These are phyloP conservation scores for Melierax canorus DNA, from an alignment of 2,113 vertebrate species.

Conservation along the genomic window DNA sequence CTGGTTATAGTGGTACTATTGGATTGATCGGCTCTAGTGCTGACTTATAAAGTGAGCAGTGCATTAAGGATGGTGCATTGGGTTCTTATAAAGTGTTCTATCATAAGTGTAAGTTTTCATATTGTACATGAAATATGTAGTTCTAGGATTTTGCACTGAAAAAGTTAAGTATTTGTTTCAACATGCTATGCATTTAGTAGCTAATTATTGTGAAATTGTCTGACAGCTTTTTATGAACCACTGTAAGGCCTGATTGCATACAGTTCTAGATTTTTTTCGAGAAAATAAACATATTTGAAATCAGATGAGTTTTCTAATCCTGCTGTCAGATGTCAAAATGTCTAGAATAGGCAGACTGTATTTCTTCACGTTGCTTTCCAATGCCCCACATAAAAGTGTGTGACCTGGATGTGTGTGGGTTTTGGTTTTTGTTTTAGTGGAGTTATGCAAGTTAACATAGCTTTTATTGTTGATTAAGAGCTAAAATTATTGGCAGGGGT, in stretches of 20 bases:
- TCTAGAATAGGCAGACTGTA: background rate
- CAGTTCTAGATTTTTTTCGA: background rate
- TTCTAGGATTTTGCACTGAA: background rate
- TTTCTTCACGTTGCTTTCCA: background rate
- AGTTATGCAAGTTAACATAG: constrained; percentile 46
- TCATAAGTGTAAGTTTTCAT: background rate
- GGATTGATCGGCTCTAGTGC: background rate
- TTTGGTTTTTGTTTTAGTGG: background rate
- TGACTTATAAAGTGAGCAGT: background rate
- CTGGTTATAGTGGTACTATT: background rate
- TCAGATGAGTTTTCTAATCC: background rate
- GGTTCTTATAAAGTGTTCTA: background rate
- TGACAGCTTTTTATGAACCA: background rate
- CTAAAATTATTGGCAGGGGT: background rate
- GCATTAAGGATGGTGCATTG: background rate
- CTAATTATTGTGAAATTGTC: background rate
- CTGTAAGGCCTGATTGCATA: background rate
- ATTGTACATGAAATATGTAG: background rate
- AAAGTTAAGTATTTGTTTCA: background rate
- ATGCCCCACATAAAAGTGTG: background rate
- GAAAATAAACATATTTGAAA: background rate
- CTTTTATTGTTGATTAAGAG: constrained; percentile 46
- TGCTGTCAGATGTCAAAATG: background rate
- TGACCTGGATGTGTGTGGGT: background rate
- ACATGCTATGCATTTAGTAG: background rate